Evolutionary conservation across 2,113 vertebrate species (phyloP), one percentile per base, ranked within the genome.

Genomic region (Lampris megalopsis): DNA sequence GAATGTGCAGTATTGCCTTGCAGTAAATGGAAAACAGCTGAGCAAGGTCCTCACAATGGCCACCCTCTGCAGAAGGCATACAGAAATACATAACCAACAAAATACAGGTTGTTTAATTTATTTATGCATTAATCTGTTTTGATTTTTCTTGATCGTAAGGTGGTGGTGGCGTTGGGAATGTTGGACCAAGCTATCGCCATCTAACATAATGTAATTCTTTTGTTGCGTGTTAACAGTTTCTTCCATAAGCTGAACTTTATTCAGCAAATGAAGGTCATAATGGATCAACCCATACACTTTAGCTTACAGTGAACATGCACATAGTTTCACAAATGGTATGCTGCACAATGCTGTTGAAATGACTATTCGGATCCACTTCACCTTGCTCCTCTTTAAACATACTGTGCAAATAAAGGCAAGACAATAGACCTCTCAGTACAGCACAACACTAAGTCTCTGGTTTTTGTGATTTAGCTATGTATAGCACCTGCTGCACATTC

Each of bases 31-130:
- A 59, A 37, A 35, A 38, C 57, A 38, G 57, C 37, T 9, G 6
- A 38, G 36, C 35, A 59, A 58, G 35, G 5, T 57, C 48, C 36
- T 0, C 67, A n/a, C 54, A 60, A 48, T 56, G 35, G 63, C 43
- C 68, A 71, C 73, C 68, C 63, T 85, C 54, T 70, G 75, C 61
- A 40, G 45, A 36, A 6, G 61, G 56, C 57, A 73, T 73, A 65
- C 49, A 77, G 69, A 52, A 37, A 72, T 58, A 66, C 9, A 13
- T 42, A 80, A 65, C 50, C 60, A 69, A 53, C n/a, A 73, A 71
- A 70, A 73, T 24, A 24, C 24, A 24, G 24, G 24, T 24, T 24
- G 24, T 24, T 24, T 24, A 24, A 24, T 24, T 24, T 24, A 24
- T 24, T 24, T 24, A 24, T 24, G 56, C 52, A 47, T 2, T 1